phyloP scores from a whole-genome alignment of 1,140 invertebrate species.

The Meteorus sp. region DNA sequence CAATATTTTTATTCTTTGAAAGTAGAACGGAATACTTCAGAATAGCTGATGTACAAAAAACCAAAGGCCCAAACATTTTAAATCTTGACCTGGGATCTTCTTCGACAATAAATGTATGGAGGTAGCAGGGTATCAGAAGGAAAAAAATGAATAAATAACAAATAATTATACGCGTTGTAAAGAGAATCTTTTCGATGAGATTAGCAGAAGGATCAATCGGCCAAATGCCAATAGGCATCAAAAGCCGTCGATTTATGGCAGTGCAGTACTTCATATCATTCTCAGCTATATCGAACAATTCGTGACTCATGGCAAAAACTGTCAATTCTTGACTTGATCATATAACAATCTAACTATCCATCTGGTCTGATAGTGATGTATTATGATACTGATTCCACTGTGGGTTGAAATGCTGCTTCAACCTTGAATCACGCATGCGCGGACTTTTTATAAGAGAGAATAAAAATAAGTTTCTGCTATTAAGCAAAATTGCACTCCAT shows the following conservation, averaged over 20 bases:
- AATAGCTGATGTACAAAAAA: slow-evolving; percentile 36
- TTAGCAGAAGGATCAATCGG: background rate
- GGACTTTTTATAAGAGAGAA: no score
- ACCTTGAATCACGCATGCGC: no score
- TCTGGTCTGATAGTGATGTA: background rate
- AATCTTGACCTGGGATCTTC: slow-evolving; percentile 30
- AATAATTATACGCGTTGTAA: slow-evolving; percentile 7
- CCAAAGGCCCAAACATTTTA: slow-evolving; percentile 37
- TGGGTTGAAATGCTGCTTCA: no score
- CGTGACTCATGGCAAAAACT: background rate
- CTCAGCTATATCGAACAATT: slow-evolving; percentile 20
- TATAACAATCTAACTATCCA: slow-evolving; percentile 20
- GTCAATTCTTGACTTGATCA: no score
- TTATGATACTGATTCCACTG: no score
- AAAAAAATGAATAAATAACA: slow-evolving; percentile 28
- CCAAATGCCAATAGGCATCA: slow-evolving; percentile 39
- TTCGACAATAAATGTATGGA: slow-evolving; percentile 34
- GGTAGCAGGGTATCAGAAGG: slow-evolving; percentile 22
- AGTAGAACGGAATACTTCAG: slow-evolving; percentile 30
- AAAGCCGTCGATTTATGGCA: slow-evolving; percentile 31
- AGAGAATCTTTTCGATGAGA: slow-evolving; percentile 7
- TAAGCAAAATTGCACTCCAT: no score
- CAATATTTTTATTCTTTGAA: slow-evolving; percentile 16
- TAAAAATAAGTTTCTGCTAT: no score
- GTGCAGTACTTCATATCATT: slow-evolving; percentile 29